Base-by-base conservation (phyloP, 2,888 invertebrate species). In the Drosophila tanythrix region DNA sequence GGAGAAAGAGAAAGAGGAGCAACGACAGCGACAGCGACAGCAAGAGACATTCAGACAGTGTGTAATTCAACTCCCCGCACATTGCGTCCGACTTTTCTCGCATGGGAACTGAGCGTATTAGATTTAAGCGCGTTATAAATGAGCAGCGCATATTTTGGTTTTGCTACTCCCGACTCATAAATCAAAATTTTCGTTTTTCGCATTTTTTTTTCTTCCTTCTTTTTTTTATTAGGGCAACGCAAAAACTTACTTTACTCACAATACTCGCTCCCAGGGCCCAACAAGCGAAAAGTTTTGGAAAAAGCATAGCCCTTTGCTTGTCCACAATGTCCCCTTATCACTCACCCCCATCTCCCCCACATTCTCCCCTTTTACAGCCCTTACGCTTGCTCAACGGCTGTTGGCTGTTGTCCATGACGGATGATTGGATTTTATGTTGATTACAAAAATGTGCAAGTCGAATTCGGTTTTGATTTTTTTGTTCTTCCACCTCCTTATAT, bases 81-180 rank as follows among this genome's bases (percentile, higher is more conserved):
- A 62, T 60, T 50, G 33, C 36, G 50, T 69, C 69, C 67, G 70
- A 70, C 69, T 63, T 59, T 64, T 74, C 56, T 56, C 74, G 82
- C 77, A 81, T 79, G 81, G 71, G 73, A 68, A 81, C 79, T 73
- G 77, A 80, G 88, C 78, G 86, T 89, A 88, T 86, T 89, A 86
- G 88, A 86, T 86, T 86, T 86, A 86, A 86, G 86, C 86, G 86
- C 90, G 90, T 89, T 88, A 86, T 86, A 86, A 86, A 86, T 86
- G 86, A 86, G 86, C 82, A 76, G 83, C 90, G 83, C 76, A 84
- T 89, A 89, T 82, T 84, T 82, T 70, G 79, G 78, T 79, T 82
- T 74, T 72, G 66, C 79, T 72, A 68, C 83, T 85, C 53, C 69
- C 40, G 59, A 70, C 83, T 81, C 86, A 89, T 86, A 86, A 86